Evolutionary conservation across 2,888 invertebrate genomes (phyloP).

Genomic region (Argyra leucocephala): DNA sequence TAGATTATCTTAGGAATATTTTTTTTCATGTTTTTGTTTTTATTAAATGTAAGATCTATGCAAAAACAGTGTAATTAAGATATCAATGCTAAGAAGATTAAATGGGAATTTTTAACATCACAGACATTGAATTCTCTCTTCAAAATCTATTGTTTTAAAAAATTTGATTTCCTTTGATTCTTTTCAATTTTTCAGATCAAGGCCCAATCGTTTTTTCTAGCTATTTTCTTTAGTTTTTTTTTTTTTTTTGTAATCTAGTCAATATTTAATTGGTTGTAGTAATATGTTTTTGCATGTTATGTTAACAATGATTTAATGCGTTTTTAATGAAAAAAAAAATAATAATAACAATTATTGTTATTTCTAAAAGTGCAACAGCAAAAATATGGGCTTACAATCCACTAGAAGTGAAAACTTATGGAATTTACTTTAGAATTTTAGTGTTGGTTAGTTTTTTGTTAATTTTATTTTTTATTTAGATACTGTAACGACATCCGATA

Average conservation of each 20-base stretch:
- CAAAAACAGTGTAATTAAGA: no score
- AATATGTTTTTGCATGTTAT: not conserved
- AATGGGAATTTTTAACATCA: not conserved
- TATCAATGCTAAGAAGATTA: not conserved
- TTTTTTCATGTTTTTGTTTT: no score
- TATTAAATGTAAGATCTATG: no score
- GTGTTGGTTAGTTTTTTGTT: no score
- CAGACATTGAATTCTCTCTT: not conserved
- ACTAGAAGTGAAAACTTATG: no score
- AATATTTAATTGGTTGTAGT: not conserved
- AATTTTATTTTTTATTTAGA: no score
- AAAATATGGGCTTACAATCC: not conserved
- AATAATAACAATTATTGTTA: not conserved
- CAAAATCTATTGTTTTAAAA: not conserved
- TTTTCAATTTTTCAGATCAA: slow-evolving; percentile 10
- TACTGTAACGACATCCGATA: no score
- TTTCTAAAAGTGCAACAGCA: not conserved
- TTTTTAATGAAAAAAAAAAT: not conserved
- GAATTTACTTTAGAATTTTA: no score
- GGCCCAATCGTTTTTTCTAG: no score
- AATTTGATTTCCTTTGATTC: not conserved
- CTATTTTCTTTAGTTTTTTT: no score
- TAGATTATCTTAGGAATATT: no score
- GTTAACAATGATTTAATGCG: not conserved
- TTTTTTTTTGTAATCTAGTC: not conserved